These are phyloP conservation scores for Colletes collaris DNA, from an alignment of 2,888 invertebrate genomes.

Conservation along the genomic window DNA sequence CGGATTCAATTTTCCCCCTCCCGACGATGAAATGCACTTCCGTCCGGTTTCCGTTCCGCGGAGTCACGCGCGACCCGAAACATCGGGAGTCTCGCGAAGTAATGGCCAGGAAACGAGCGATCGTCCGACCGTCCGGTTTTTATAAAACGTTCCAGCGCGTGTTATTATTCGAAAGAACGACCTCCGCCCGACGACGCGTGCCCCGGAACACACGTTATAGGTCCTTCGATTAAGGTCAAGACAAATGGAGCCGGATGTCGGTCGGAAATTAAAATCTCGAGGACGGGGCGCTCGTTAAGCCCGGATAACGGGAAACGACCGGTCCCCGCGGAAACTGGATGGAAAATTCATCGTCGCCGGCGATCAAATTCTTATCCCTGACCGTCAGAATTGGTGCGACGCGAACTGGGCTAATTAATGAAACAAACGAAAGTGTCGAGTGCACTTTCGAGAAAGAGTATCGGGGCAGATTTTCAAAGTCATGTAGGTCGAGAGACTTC, in stretches of 20 bases:
- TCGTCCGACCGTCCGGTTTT: slow-evolving; percentile 21
- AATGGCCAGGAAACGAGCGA: slow-evolving; percentile 22
- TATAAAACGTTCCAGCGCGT: background rate
- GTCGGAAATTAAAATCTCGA: slow-evolving; percentile 70
- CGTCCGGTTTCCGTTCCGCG: slow-evolving; percentile 30
- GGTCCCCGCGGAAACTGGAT: background rate
- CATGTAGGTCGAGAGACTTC: too few species aligned
- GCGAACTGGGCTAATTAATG: background rate
- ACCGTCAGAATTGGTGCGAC: background rate
- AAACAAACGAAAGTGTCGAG: too few species aligned
- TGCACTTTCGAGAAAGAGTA: too few species aligned
- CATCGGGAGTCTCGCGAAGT: background rate
- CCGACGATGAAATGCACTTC: slow-evolving; percentile 25
- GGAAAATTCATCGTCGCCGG: background rate
- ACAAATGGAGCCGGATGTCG: slow-evolving; percentile 68
- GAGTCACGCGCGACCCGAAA: slow-evolving; percentile 17
- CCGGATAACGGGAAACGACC: slow-evolving; percentile 31
- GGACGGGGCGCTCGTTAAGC: slow-evolving; percentile 66
- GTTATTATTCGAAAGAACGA: slow-evolving; percentile 30
- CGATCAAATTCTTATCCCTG: background rate
- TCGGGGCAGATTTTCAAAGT: too few species aligned
- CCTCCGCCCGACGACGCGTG: slow-evolving; percentile 5
- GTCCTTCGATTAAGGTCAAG: slow-evolving; percentile 65
- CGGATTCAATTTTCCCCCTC: slow-evolving; percentile 34
- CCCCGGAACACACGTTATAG: slow-evolving; percentile 40